A percentile compares a stretch with the other conserved stretches of the same genome.
These are phyloP conservation scores for Melanotaenia pygmaea DNA, from an alignment of 2,797 vertebrate genomes.

Conservation along the genomic window DNA sequence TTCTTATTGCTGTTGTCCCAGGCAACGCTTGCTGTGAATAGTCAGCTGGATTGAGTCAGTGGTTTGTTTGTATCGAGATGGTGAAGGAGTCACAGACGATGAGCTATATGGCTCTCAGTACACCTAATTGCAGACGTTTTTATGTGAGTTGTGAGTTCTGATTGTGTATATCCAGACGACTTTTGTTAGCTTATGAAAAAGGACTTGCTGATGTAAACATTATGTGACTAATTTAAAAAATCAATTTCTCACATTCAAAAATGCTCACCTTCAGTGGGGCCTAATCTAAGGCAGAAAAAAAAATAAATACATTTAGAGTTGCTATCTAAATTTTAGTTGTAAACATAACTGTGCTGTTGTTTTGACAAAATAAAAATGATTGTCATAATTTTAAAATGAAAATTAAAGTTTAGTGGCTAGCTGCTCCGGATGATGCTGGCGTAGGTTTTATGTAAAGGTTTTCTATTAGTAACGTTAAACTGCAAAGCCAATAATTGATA, in stretches of 20 bases:
- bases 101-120: slow-evolving; percentile 5
- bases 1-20: slow-evolving; percentile 71
- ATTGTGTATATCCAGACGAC: background rate
- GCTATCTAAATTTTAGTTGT: no score
- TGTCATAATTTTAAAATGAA: no score
- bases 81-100: slow-evolving; percentile 20
- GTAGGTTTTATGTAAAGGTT: no score
- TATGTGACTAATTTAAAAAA: slow-evolving; percentile 8
- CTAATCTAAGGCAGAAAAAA: background rate
- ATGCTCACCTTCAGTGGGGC: no score
- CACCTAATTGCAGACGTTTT: background rate
- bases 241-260: background rate
- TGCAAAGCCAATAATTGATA: no score
- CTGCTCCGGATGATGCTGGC: no score
- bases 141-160: background rate
- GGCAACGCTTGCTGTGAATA: slow-evolving; percentile 73
- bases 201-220: background rate
- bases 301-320: no score
- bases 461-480: no score
- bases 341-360: no score
- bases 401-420: no score
- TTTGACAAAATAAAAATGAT: no score
- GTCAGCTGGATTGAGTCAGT: slow-evolving; percentile 64
- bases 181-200: background rate
- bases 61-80: slow-evolving; percentile 56